Evolutionary conservation across 2,888 invertebrate genomes (phyloP).

Genomic region (Xylocampa areola): DNA sequence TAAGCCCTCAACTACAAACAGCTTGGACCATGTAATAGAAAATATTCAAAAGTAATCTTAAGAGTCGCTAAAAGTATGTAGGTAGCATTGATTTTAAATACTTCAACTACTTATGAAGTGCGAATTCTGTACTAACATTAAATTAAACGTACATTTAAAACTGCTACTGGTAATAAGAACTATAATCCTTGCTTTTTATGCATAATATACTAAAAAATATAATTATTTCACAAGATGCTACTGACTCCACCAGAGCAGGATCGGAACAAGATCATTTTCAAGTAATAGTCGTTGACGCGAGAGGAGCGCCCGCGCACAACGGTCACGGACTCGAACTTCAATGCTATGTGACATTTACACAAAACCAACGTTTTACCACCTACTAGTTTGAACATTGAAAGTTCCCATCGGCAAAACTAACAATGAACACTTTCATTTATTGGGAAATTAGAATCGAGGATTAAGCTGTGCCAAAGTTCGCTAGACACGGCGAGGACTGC

Average conservation of each 20-base stretch:
- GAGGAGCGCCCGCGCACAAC: slow-evolving; percentile 65
- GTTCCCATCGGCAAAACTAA: slow-evolving; percentile 45
- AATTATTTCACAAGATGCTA: slow-evolving; percentile 53
- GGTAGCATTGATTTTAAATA: too few relatives aligned
- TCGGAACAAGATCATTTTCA: slow-evolving; percentile 67
- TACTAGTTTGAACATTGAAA: slow-evolving; percentile 58
- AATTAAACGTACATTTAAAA: slow-evolving; percentile 8
- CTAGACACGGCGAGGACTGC: slow-evolving; percentile 8
- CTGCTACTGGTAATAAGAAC: slow-evolving; percentile 19
- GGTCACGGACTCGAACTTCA: slow-evolving; percentile 80
- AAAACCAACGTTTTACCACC: slow-evolving; percentile 60
- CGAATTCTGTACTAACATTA: neutral
- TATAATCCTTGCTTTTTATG: slow-evolving; percentile 31
- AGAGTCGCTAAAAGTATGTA: too few relatives aligned
- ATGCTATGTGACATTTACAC: slow-evolving; percentile 72
- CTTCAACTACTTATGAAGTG: neutral
- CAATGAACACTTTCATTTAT: slow-evolving; percentile 48
- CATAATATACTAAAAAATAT: slow-evolving; percentile 32
- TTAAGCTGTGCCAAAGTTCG: slow-evolving; percentile 15
- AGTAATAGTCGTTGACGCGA: slow-evolving; percentile 68
- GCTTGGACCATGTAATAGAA: too few relatives aligned
- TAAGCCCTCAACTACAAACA: too few relatives aligned
- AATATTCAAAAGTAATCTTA: too few relatives aligned
- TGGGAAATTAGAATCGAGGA: slow-evolving; percentile 41
- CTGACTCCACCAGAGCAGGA: slow-evolving; percentile 29